These are phyloP conservation scores for Takifugu bimaculatus DNA, from an alignment of 2,113 vertebrate species.

Conservation along the genomic window DNA sequence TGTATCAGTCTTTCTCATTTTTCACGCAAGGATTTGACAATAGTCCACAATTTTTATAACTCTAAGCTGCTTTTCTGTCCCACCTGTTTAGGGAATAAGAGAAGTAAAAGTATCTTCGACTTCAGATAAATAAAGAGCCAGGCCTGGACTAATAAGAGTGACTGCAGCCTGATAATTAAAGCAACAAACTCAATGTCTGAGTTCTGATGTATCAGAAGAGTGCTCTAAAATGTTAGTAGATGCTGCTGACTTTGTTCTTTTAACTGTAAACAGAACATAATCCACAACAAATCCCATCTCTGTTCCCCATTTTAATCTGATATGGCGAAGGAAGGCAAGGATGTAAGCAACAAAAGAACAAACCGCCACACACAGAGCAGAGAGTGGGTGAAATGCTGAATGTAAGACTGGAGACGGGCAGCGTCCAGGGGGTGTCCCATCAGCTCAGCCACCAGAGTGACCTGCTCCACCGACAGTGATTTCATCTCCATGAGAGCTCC, in stretches of 20 bases:
- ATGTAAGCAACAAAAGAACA: neutral
- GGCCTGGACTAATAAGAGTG: no score
- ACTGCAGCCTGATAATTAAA: neutral
- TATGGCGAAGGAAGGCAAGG: conserved; percentile 28
- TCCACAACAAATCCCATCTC: conserved; percentile 67
- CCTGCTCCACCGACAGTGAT: conserved; percentile 19
- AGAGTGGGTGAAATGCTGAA: conserved; percentile 19
- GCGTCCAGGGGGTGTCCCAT: conserved; percentile 24
- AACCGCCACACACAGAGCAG: conserved; percentile 7
- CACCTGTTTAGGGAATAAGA: conserved; percentile 61
- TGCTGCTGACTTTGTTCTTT: conserved; percentile 39
- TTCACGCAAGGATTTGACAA: conserved; percentile 65
- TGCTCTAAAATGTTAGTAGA: neutral
- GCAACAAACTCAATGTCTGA: conserved; percentile 11
- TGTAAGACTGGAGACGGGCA: conserved; percentile 17
- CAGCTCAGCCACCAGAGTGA: conserved; percentile 24
- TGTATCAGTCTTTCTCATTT: conserved; percentile 61
- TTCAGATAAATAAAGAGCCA: no score
- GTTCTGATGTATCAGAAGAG: conserved; percentile 1
- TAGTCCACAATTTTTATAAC: conserved; percentile 67
- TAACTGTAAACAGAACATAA: conserved; percentile 57
- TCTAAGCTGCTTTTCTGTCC: conserved; percentile 75
- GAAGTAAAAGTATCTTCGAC: no score
- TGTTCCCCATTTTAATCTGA: conserved; percentile 61
- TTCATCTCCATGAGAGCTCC: conserved; percentile 41